Conservation (phyloP, 2,888 invertebrate genomes). For the Digitonthophagus gazella region DNA sequence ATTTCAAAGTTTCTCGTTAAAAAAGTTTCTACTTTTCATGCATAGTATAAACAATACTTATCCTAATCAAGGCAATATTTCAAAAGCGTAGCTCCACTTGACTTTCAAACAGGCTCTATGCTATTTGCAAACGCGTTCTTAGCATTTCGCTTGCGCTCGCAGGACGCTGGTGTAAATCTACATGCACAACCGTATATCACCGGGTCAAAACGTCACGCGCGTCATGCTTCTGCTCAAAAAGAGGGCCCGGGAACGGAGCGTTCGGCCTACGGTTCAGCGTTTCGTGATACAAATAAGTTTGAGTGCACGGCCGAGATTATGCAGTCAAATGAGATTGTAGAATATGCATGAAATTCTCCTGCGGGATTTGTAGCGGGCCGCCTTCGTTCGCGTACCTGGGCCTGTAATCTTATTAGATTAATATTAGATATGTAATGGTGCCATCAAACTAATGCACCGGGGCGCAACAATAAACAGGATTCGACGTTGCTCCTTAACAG, state of each 20-base stretch:
- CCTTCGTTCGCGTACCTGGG: slow-evolving; percentile 32
- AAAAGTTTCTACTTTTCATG: too few relatives aligned
- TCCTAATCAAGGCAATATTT: background rate
- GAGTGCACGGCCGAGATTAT: background rate
- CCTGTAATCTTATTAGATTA: slow-evolving; percentile 45
- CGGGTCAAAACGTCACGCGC: background rate
- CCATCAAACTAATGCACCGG: slow-evolving; percentile 28
- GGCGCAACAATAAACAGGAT: slow-evolving; percentile 26
- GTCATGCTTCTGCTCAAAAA: background rate
- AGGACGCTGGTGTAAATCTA: background rate
- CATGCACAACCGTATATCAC: background rate
- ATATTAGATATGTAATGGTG: slow-evolving; percentile 42
- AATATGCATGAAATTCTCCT: slow-evolving; percentile 50
- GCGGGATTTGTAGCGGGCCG: slow-evolving; percentile 34
- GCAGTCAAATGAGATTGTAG: slow-evolving; percentile 42
- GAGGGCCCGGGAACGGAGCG: background rate
- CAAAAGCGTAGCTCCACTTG: background rate
- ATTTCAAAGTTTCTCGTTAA: too few relatives aligned
- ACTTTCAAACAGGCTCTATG: background rate
- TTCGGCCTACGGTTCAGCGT: background rate
- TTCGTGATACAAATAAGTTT: background rate
- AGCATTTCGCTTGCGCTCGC: background rate
- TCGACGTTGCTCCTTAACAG: slow-evolving; percentile 17
- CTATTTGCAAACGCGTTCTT: background rate
- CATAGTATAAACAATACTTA: too few relatives aligned